Evolutionary conservation across 2,113 vertebrate genomes (phyloP), one percentile per base, ranked within the genome.

Genomic region (Mungos mungo): DNA sequence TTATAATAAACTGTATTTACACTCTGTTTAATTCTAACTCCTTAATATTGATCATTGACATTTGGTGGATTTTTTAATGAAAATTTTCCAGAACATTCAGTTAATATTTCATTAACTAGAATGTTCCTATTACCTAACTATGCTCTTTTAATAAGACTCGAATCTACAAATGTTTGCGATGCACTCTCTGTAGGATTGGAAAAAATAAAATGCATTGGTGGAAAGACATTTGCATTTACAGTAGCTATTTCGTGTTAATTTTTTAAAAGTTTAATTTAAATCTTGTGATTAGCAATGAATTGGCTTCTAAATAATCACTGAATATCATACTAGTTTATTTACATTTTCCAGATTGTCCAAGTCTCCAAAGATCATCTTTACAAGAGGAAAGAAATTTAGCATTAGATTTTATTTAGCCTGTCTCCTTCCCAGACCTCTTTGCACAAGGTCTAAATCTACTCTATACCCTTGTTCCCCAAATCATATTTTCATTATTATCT

Each of bases 261-360:
- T 88, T 92, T 83, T 79, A 21, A 90, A 90, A 90, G 57, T 27
- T 92, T 71, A 86, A 41, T 71, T 95, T 92, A 65, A 93, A 71
- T 38, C 27, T 52, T 52, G 69, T 54, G 38, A 68, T 86, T 89
- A 88, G 14, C 80, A 92, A n/a, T 86, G 41, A 87, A 41, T 41
- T 80, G 27, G 12, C 21, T 89, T 91, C 50, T 82, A 54, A 0
- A 1, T 74, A 83, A 71, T 77, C 89, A 63, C 35, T 77, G 50
- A 89, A 72, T 2, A 92, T 89, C 19, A 41, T 54, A 85, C 52
- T 31, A 80, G 23, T 57, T 60, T 16, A 84, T 9, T 89, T 71
- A 76, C 66, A 38, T 7, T n/a, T 84, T 83, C 15, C 60, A 69
- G 31, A 41, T 66, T 57, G 27, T 90, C 54, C 31, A 52, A n/a